These are phyloP conservation scores for Proterorhinus semilunaris DNA, from an alignment of 2,113 vertebrate genomes.

Conservation along the genomic window DNA sequence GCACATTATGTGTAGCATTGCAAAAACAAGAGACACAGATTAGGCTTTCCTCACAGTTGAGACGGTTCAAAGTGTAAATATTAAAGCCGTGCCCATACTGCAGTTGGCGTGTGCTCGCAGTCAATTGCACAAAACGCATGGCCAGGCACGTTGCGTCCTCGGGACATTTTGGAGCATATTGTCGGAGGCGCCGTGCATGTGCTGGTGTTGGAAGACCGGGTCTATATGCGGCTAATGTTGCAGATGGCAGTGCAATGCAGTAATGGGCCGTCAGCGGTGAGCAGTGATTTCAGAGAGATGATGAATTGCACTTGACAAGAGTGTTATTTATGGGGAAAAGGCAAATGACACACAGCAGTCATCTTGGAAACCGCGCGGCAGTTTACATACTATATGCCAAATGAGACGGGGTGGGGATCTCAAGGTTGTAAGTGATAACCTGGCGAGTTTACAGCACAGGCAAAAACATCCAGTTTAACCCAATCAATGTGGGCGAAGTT, in stretches of 20 bases:
- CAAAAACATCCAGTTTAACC: background rate
- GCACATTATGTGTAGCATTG: too few relatives aligned
- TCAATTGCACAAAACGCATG: slow-evolving; percentile 35
- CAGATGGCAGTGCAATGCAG: slow-evolving; percentile 62
- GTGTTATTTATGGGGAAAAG: slow-evolving; percentile 41
- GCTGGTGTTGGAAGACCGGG: slow-evolving; percentile 41
- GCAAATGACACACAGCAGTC: slow-evolving; percentile 16
- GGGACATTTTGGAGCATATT: slow-evolving; percentile 53
- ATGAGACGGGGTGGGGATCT: background rate
- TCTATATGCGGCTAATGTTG: slow-evolving; percentile 55
- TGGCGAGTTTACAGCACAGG: too few relatives aligned
- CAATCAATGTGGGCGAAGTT: too few relatives aligned
- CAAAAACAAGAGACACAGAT: too few relatives aligned
- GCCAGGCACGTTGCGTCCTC: slow-evolving; percentile 38
- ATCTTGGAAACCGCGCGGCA: slow-evolving; percentile 2
- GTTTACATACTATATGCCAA: background rate
- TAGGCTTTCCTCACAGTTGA: too few relatives aligned
- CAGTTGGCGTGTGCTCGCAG: slow-evolving; percentile 10
- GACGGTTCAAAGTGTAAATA: too few relatives aligned
- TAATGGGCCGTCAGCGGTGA: slow-evolving; percentile 54
- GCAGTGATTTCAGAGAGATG: slow-evolving; percentile 22
- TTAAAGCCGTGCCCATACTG: slow-evolving; percentile 7
- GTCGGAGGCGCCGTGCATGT: slow-evolving; percentile 51
- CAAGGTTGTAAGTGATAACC: background rate
- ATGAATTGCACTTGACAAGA: slow-evolving; percentile 43